Evolutionary conservation across 2,797 vertebrate genomes (phyloP).

Genomic region (Spatula clypeata): DNA sequence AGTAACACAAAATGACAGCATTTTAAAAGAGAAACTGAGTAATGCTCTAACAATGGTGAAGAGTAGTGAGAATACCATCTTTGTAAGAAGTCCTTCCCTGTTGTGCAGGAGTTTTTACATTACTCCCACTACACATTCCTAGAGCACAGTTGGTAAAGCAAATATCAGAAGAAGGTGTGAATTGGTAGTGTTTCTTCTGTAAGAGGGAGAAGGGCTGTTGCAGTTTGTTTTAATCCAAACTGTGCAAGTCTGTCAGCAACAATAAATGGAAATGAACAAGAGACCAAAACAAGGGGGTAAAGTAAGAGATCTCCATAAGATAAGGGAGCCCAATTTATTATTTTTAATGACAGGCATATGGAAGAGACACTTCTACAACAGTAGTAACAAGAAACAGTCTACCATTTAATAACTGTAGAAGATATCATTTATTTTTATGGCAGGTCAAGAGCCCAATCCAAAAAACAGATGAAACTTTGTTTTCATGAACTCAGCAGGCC

Average conservation of each 20-base stretch:
- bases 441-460: conserved; percentile 46
- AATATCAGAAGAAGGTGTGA: conserved; percentile 37
- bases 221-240: conserved; percentile 62
- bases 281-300: background rate
- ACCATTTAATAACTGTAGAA: conserved; percentile 56
- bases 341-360: conserved; percentile 65
- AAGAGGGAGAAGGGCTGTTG: conserved; percentile 45
- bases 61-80: background rate
- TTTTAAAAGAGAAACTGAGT: background rate
- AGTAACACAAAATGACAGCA: background rate
- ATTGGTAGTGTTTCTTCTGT: conserved; percentile 27
- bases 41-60: background rate
- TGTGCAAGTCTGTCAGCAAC: conserved; percentile 49
- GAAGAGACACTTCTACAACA: background rate
- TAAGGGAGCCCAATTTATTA: conserved; percentile 52
- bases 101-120: background rate
- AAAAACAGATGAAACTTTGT: conserved; percentile 57
- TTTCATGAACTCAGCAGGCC: conserved; percentile 64
- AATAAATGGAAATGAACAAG: background rate
- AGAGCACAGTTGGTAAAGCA: background rate
- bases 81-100: background rate
- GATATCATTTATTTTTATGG: conserved; percentile 64
- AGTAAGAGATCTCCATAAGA: background rate
- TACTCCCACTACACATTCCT: background rate
- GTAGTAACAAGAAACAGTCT: conserved; percentile 70